Evolutionary conservation across 2,797 vertebrate species (phyloP), one percentile per base, ranked within the genome.

Genomic region (Urophycis tenuis): DNA sequence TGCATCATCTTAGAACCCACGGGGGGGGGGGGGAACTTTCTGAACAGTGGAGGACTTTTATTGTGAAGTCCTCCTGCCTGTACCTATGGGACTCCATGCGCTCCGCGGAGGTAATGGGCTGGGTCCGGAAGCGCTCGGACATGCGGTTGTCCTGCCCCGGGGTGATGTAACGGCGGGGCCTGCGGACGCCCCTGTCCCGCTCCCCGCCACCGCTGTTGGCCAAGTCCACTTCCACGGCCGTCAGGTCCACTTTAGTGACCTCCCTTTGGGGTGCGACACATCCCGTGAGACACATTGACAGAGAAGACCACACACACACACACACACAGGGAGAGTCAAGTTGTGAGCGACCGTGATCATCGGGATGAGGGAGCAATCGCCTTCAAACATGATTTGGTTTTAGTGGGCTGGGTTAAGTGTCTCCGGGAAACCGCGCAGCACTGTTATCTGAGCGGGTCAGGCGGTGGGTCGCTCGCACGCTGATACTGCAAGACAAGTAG

Each of bases 81-180:
- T 95, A 99, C 98, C 97, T 96, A 94, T 98, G 95, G 2, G 95
- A 96, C 88, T 98, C 95, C 90, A 97, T 91, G 82, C 95, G 94
- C 90, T 99, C 98, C 83, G 96, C 96, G 85, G 97, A 99, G 1
- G 97, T 99, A 92, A 99, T 94, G 87, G 97, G 98, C 86, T 99
- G 98, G 32, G 98, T 99, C 92, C 96, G 95, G 93, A 98, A 98
- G 89, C 98, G 94, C 90, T 99, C 97, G 74, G 97, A 95, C 91
- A 95, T 95, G 87, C 97, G 97, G 91, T 88, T 96, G 88, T 99
- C 98, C 60, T 67, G 60, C 86, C 97, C 96, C 76, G 96, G 95
- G 84, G 95, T 91, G 87, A 99, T 95, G 94, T 99, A 99, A 78
- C 96, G 95, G 14, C 95, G 95, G 1, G 96, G 95, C 89, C 91